Base-by-base conservation (phyloP, 2,888 invertebrate genomes). In the Eristalinus aeneus region DNA sequence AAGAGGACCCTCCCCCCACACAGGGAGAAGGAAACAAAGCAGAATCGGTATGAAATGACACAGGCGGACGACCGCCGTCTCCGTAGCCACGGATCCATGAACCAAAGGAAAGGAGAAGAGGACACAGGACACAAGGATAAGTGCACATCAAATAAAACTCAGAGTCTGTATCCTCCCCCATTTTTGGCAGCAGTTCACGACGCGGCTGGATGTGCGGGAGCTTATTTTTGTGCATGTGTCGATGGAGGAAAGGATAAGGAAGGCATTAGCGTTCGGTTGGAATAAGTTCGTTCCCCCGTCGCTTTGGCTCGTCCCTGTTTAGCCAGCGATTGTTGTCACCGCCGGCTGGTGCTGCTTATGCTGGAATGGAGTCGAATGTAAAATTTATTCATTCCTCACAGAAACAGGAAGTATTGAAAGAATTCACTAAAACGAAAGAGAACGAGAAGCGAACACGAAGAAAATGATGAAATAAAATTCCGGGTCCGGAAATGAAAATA, bases 71-170 rank as follows among this genome's bases (percentile, higher is more conserved):
- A 46, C 46, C 46, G 46, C n/a, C 46, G 27, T 27, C 27, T 27
- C 27, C 27, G 5, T 5, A 2, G 27, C 46, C 46, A 16, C n/a
- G 16, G 46, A 46, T 46, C 8, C 46, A 5, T 46, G 39, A 46
- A 46, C 16, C 46, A 16, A 16, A 46, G 46, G 9, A n/a, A 46
- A 16, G 16, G 46, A 46, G 46, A 46, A 16, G n/a, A 12, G 12
- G n/a, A 46, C 46, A 46, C 46, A 46, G 46, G 56, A 56, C 64
- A 63, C 78, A 61, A 46, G 80, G 84, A 85, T 85, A 85, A 85
- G 80, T 80, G 80, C 71, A 85, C 80, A 76, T 85, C 80, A 85
- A 85, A 85, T 76, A 85, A 85, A 72, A 68, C 31, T 72, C 84
- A 76, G 80, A 85, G 61, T 80, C 67, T 68, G 61, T 63, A 58